Conservation (phyloP, 1,140 invertebrate genomes). For the Cotesia glomerata region DNA sequence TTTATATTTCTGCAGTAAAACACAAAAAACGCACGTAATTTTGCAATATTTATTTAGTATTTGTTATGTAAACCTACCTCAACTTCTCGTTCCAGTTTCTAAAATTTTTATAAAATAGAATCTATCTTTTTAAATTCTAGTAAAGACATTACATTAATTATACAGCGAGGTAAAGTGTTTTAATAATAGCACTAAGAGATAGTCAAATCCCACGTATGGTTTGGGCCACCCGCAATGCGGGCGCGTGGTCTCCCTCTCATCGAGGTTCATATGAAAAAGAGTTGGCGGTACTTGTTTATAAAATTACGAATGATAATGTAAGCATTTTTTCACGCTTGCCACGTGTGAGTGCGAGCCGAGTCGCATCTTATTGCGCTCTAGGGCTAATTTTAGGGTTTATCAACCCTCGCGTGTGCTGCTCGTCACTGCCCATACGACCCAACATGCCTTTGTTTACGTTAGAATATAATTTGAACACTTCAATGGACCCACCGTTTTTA, state of each 20-base stretch:
- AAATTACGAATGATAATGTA: slow-evolving; percentile 64
- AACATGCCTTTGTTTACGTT: slow-evolving; percentile 4
- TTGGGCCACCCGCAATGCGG: slow-evolving; percentile 29
- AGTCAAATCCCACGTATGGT: neutral
- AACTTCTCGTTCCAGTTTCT: neutral
- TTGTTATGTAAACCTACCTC: slow-evolving; percentile 12
- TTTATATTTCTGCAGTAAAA: too few species aligned
- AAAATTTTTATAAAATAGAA: slow-evolving; percentile 4
- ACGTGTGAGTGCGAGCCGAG: slow-evolving; percentile 43
- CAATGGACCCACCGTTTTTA: neutral
- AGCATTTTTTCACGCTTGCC: slow-evolving; percentile 60
- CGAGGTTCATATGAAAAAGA: neutral
- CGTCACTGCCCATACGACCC: neutral
- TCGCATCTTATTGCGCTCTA: slow-evolving; percentile 37
- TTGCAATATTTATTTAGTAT: slow-evolving; percentile 34
- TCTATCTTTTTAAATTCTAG: neutral
- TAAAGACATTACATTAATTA: neutral
- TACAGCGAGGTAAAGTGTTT: neutral
- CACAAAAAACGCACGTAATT: too few species aligned
- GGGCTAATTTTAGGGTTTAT: slow-evolving; percentile 63
- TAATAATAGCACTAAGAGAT: neutral
- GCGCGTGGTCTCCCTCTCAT: slow-evolving; percentile 24
- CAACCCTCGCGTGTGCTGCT: slow-evolving; percentile 44
- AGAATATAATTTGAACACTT: slow-evolving; percentile 14
- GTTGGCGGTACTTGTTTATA: slow-evolving; percentile 49